A percentile compares a stretch with the other conserved stretches of the same genome.
Evolutionary conservation across 2,888 invertebrate species (phyloP).

Genomic region (Encarsia formosa): DNA sequence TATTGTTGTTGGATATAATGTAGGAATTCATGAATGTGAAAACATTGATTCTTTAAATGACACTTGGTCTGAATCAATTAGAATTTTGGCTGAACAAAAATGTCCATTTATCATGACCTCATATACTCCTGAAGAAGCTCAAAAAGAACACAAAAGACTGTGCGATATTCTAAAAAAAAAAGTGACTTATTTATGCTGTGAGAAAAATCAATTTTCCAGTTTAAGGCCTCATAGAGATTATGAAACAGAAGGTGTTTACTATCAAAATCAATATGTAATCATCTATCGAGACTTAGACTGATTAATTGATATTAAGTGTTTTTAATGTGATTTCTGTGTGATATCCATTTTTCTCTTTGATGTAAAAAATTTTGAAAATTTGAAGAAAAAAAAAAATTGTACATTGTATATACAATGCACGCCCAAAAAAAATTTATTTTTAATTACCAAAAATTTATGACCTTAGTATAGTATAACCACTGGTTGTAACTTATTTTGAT

Average conservation of each 20-base stretch:
- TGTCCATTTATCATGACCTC: conserved; percentile 41
- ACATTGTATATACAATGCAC: too few species aligned
- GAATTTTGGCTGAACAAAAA: conserved; percentile 31
- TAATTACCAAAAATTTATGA: too few species aligned
- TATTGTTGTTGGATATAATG: conserved; percentile 39
- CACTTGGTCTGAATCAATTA: conserved; percentile 37
- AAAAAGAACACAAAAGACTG: conserved; percentile 35
- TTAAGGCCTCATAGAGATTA: conserved; percentile 41
- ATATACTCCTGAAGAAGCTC: conserved; percentile 35
- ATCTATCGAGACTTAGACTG: conserved; percentile 33
- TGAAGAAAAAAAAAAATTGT: not conserved
- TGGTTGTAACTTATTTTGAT: too few species aligned
- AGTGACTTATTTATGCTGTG: conserved; percentile 26
- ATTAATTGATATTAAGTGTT: conserved; percentile 7
- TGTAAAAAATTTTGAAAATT: conserved; percentile 3
- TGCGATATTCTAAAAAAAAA: conserved; percentile 30
- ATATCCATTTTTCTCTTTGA: conserved; percentile 14
- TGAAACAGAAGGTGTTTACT: conserved; percentile 39
- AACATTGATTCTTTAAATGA: conserved; percentile 33
- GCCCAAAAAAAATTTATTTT: too few species aligned
- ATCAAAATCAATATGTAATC: conserved; percentile 41
- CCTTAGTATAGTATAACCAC: too few species aligned
- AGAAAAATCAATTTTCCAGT: conserved; percentile 39
- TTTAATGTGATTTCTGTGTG: conserved; percentile 16
- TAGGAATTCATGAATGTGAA: conserved; percentile 39